phyloP scores from a whole-genome alignment of 2,797 vertebrate genomes.

The Lemur catta region DNA sequence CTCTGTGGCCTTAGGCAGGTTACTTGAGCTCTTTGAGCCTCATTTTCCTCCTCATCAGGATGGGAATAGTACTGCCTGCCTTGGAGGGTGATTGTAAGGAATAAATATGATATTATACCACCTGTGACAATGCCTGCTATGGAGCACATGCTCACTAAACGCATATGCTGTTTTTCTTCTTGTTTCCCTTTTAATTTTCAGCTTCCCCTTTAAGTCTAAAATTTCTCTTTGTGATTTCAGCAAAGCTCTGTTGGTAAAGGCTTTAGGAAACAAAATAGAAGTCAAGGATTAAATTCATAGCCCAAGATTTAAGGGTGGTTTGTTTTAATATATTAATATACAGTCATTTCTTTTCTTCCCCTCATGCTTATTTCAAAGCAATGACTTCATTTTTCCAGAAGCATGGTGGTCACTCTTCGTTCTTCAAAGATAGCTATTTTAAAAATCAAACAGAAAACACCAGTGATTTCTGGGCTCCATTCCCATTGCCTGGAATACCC shows the following conservation, averaged over 20 bases:
- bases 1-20: not conserved
- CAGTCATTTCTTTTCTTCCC: conserved; percentile 11
- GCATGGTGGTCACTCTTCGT: conserved; percentile 12
- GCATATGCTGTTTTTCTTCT: not conserved
- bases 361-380: conserved; percentile 45
- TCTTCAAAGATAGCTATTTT: conserved; percentile 66
- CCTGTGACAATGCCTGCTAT: not conserved
- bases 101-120: not conserved
- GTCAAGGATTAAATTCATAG: not conserved
- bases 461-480: conserved; percentile 62
- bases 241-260: not conserved
- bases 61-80: not conserved
- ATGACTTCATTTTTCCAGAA: conserved; percentile 55
- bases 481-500: conserved; percentile 51
- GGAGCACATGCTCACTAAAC: not conserved
- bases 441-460: conserved; percentile 58
- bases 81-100: not conserved
- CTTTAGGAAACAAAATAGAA: not conserved
- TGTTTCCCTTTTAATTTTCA: not conserved
- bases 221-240: not conserved
- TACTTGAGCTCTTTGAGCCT: not conserved
- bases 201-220: not conserved
- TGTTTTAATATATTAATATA: not conserved
- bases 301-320: not conserved
- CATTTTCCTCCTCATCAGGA: not conserved